Percentiles rank a stretch among this genome's conserved stretches.
Conservation (phyloP, 2,113 vertebrate genomes). For the Halichoerus grypus region DNA sequence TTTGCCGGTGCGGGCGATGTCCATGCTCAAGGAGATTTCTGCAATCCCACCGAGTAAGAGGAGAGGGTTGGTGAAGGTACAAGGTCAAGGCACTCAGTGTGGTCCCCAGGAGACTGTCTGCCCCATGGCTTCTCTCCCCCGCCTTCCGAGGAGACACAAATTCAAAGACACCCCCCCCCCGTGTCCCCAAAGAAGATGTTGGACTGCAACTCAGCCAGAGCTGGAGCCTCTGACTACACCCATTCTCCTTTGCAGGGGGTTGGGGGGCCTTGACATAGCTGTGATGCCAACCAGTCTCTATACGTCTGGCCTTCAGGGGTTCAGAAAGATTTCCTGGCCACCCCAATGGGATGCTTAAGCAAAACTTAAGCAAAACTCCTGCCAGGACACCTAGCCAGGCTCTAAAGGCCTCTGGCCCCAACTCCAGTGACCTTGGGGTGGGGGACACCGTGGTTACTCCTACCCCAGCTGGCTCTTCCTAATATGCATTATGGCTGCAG, state of each 20-base stretch:
- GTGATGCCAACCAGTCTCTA: background rate
- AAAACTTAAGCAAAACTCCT: background rate
- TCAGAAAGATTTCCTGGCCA: background rate
- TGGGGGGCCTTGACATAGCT: background rate
- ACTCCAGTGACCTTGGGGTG: rapidly evolving
- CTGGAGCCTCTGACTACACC: background rate
- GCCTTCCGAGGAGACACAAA: background rate
- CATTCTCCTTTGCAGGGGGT: background rate
- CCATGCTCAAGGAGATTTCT: conserved; percentile 87
- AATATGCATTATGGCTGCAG: rapidly evolving
- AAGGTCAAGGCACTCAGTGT: background rate
- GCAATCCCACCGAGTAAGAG: conserved; percentile 44
- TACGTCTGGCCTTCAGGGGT: background rate
- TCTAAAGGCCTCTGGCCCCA: background rate
- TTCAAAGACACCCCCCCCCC: background rate
- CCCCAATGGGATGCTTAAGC: background rate
- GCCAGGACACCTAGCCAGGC: background rate
- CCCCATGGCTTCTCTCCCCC: background rate
- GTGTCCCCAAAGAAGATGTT: background rate
- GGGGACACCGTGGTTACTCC: rapidly evolving
- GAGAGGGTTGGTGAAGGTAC: background rate
- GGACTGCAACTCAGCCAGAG: background rate
- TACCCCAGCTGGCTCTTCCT: background rate
- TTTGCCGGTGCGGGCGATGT: conserved; percentile 81
- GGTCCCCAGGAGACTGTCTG: background rate